A percentile compares a stretch with the other conserved stretches of the same genome.
Evolutionary conservation across 1,140 invertebrate species (phyloP).

Genomic region (Campoletis sonorensis): DNA sequence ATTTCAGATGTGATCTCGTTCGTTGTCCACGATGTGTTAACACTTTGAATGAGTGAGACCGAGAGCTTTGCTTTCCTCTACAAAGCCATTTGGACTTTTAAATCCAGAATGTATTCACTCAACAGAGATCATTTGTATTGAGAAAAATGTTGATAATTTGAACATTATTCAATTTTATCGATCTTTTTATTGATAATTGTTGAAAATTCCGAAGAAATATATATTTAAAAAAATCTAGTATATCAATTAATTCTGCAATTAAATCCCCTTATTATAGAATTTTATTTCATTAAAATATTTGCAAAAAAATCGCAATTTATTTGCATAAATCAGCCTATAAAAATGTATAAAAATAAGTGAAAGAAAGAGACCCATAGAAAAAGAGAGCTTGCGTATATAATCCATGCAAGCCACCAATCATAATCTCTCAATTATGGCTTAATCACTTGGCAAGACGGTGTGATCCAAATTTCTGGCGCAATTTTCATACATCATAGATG

Average conservation of each 20-base stretch:
- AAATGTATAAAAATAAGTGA: too few relatives aligned
- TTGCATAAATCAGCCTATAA: too few relatives aligned
- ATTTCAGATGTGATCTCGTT: conserved; percentile 43
- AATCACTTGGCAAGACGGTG: conserved; percentile 28
- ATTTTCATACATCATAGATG: neutral
- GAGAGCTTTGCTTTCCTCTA: neutral
- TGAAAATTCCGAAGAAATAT: too few relatives aligned
- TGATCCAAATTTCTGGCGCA: conserved; percentile 6
- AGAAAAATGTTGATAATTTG: neutral
- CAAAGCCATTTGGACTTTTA: neutral
- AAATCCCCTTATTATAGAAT: too few relatives aligned
- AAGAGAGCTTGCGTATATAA: neutral
- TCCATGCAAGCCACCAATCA: neutral
- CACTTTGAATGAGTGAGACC: neutral
- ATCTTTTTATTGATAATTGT: too few relatives aligned
- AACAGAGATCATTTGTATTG: neutral
- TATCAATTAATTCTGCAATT: too few relatives aligned
- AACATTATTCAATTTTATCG: too few relatives aligned
- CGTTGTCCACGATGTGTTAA: conserved; percentile 21
- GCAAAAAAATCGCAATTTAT: too few relatives aligned
- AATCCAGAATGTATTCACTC: neutral
- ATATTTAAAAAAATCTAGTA: too few relatives aligned
- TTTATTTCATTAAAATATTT: too few relatives aligned
- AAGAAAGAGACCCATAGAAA: neutral
- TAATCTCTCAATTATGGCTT: conserved; percentile 29